These are phyloP conservation scores for Bombus turneri DNA, from an alignment of 1,140 invertebrate genomes.

Conservation along the genomic window DNA sequence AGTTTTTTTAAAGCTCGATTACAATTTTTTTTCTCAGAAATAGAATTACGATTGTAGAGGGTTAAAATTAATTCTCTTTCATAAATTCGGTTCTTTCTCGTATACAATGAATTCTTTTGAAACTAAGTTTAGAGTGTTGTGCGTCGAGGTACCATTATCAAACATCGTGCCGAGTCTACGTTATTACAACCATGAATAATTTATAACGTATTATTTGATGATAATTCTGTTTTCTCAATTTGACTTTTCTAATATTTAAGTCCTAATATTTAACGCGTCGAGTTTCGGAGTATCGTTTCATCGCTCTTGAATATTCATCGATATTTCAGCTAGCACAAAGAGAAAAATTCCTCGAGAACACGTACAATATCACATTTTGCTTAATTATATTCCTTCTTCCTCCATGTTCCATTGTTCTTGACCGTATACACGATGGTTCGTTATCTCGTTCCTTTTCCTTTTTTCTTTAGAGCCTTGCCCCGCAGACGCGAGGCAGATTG, in stretches of 20 bases:
- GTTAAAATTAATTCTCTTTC: neutral
- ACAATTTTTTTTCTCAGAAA: neutral
- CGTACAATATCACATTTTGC: neutral
- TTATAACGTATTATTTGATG: neutral
- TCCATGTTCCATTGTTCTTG: neutral
- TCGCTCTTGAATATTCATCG: conserved; percentile 8
- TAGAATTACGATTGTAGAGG: neutral
- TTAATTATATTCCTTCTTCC: neutral
- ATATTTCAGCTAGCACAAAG: neutral
- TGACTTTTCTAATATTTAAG: conserved; percentile 31
- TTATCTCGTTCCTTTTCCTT: conserved; percentile 6
- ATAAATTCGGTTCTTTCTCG: neutral
- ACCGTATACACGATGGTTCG: neutral
- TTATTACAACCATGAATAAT: neutral
- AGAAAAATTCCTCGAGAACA: neutral
- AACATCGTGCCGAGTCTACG: neutral
- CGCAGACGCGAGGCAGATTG: neutral
- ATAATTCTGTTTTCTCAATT: neutral
- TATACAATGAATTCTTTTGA: neutral
- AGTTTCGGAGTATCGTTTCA: neutral
- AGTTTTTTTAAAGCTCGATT: no score
- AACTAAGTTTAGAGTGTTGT: neutral
- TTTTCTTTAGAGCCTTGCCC: neutral
- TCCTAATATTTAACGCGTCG: conserved; percentile 10
- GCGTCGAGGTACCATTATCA: neutral